Conservation (phyloP, 2,113 vertebrate genomes). For the Ivindomyrus marchei region DNA sequence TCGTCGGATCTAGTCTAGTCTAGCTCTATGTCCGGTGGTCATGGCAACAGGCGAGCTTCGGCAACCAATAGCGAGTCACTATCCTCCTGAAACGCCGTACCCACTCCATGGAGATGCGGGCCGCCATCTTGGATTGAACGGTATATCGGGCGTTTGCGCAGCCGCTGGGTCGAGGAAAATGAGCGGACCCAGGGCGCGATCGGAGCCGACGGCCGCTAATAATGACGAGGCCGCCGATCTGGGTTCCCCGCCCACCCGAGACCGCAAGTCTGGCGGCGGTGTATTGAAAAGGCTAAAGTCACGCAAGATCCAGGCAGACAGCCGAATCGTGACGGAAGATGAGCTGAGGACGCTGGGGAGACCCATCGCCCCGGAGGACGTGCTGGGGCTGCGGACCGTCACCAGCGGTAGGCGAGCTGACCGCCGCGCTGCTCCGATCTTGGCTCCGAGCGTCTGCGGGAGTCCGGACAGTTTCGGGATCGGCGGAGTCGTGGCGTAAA, state of each 20-base stretch:
- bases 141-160: not conserved
- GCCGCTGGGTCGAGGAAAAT: constrained; percentile 47
- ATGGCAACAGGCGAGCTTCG: constrained; percentile 53
- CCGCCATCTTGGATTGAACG: constrained; percentile 49
- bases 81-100: constrained; percentile 57
- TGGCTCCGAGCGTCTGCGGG: not conserved
- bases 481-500: not conserved
- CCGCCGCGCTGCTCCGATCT: not conserved
- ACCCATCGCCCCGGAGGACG: constrained; percentile 78
- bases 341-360: constrained; percentile 70
- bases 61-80: constrained; percentile 48
- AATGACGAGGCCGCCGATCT: constrained; percentile 50
- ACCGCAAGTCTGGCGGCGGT: constrained; percentile 63
- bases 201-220: constrained; percentile 59
- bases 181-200: constrained; percentile 70
- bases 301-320: constrained; percentile 60
- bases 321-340: constrained; percentile 68
- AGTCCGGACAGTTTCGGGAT: not conserved
- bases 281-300: constrained; percentile 75
- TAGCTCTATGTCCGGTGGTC: constrained; percentile 37
- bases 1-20: not conserved
- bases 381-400: constrained; percentile 77
- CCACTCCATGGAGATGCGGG: constrained; percentile 46
- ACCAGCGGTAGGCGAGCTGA: constrained; percentile 77
- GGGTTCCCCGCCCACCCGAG: constrained; percentile 57